Evolutionary conservation across 2,113 vertebrate genomes (phyloP).

Genomic region (Herpetotheres cachinnans): DNA sequence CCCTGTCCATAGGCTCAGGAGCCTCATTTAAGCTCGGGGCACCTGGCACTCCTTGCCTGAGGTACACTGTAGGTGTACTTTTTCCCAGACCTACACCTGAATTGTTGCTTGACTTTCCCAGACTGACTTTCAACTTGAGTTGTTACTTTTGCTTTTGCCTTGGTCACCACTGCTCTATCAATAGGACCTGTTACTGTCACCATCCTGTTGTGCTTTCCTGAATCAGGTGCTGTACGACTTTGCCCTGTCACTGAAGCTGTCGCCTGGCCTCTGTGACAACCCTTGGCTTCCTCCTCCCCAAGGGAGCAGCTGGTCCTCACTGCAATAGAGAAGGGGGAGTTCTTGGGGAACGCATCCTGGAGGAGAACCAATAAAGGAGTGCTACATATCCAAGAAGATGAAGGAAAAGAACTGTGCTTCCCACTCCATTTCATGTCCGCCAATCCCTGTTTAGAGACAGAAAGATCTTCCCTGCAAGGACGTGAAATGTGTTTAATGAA

Average conservation of each 20-base stretch:
- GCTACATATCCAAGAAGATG: background rate
- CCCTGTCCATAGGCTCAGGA: background rate
- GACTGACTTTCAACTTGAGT: background rate
- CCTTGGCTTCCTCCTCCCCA: background rate
- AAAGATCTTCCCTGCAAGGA: background rate
- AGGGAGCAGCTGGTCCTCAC: background rate
- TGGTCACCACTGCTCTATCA: background rate
- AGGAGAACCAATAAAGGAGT: background rate
- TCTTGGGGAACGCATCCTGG: background rate
- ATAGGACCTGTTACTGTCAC: background rate
- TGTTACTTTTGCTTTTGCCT: background rate
- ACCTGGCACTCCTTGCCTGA: background rate
- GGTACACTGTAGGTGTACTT: background rate
- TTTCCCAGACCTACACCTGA: background rate
- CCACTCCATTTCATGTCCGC: background rate
- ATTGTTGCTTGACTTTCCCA: background rate
- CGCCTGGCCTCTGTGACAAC: background rate
- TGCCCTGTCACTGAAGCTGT: background rate
- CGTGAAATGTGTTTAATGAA: background rate
- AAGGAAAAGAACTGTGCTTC: background rate
- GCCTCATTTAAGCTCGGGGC: background rate
- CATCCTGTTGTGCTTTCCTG: background rate
- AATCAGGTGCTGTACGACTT: background rate
- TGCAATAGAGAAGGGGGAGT: background rate
- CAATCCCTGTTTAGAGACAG: background rate